Percentiles rank a stretch among this genome's conserved stretches.
Conservation (phyloP, 2,888 invertebrate species). For the Acrobasis repandana region DNA sequence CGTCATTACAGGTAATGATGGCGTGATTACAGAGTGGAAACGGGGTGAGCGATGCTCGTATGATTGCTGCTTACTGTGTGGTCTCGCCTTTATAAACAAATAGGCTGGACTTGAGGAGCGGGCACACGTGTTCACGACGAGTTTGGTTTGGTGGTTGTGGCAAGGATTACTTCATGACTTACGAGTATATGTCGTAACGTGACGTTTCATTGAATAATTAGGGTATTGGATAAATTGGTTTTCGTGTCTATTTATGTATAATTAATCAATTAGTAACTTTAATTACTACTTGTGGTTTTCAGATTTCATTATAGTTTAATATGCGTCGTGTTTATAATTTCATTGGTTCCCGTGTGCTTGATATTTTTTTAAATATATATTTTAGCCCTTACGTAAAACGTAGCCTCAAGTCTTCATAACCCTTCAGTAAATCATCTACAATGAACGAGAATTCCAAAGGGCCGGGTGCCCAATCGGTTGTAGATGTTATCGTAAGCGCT, state of each 20-base stretch:
- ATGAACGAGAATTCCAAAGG: slow-evolving; percentile 55
- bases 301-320: background rate
- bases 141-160: slow-evolving; percentile 6
- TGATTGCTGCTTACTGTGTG: slow-evolving; percentile 78
- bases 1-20: slow-evolving; percentile 83
- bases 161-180: slow-evolving; percentile 26
- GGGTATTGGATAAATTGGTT: background rate
- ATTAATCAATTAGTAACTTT: background rate
- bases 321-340: background rate
- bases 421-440: slow-evolving; percentile 63
- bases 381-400: background rate
- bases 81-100: slow-evolving; percentile 75
- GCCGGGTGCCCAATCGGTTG: slow-evolving; percentile 45
- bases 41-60: slow-evolving; percentile 67
- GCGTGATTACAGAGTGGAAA: slow-evolving; percentile 76
- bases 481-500: slow-evolving; percentile 57
- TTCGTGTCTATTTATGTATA: background rate
- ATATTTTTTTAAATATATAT: background rate
- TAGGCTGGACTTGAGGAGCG: slow-evolving; percentile 52
- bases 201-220: slow-evolving; percentile 3
- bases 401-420: slow-evolving; percentile 42
- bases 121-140: slow-evolving; percentile 57
- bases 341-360: background rate
- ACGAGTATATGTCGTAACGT: slow-evolving; percentile 1
- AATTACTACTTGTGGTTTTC: background rate